These are phyloP conservation scores for Nylanderia fulva DNA, from an alignment of 1,140 invertebrate genomes.

Conservation along the genomic window DNA sequence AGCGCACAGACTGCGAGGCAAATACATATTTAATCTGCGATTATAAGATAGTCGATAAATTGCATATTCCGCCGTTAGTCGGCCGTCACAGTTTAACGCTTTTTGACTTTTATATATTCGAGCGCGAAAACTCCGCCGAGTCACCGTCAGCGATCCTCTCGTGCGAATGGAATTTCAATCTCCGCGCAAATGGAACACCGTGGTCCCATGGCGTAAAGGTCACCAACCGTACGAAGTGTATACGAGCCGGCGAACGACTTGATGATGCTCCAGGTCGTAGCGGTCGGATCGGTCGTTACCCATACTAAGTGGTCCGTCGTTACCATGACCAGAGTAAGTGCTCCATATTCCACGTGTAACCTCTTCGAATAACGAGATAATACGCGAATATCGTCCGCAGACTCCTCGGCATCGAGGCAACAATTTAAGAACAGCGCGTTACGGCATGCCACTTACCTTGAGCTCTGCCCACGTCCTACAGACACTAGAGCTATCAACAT, in stretches of 20 bases:
- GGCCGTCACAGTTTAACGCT: slow-evolving; percentile 67
- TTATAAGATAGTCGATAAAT: slow-evolving; percentile 66
- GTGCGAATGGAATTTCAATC: slow-evolving; percentile 71
- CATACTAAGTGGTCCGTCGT: slow-evolving; percentile 77
- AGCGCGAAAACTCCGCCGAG: slow-evolving; percentile 21
- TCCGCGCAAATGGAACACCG: slow-evolving; percentile 71
- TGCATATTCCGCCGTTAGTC: slow-evolving; percentile 65
- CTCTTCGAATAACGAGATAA: slow-evolving; percentile 66
- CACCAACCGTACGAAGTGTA: slow-evolving; percentile 66
- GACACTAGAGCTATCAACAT: not conserved
- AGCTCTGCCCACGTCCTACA: slow-evolving; percentile 33
- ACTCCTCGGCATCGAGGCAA: slow-evolving; percentile 10
- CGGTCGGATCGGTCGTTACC: slow-evolving; percentile 76
- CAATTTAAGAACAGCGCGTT: slow-evolving; percentile 60
- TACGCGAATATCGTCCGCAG: slow-evolving; percentile 43
- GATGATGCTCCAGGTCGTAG: slow-evolving; percentile 69
- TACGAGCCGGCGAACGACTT: slow-evolving; percentile 48
- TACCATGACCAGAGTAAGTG: slow-evolving; percentile 77
- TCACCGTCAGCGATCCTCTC: slow-evolving; percentile 40
- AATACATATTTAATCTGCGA: slow-evolving; percentile 55
- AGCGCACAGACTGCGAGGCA: slow-evolving; percentile 36
- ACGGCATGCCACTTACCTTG: slow-evolving; percentile 59
- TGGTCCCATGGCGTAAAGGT: slow-evolving; percentile 72
- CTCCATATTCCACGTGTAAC: slow-evolving; percentile 76
- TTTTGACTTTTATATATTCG: slow-evolving; percentile 46